Evolutionary conservation across 2,113 vertebrate species (phyloP), one percentile per base, ranked within the genome.

Genomic region (Oncorhynchus keta): DNA sequence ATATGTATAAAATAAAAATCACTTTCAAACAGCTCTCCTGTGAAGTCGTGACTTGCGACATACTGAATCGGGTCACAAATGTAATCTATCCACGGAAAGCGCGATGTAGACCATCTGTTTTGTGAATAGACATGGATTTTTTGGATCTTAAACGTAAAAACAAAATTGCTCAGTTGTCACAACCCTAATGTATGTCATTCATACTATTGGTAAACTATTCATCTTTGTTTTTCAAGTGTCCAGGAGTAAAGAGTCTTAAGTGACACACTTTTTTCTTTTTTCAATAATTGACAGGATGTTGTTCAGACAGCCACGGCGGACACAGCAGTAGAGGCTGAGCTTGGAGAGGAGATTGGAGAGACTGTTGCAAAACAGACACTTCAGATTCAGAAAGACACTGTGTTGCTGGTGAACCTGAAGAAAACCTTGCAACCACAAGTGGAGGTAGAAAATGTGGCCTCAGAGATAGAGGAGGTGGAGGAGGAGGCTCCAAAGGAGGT

Each of bases 381-480:
- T 24, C 14, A 35, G n/a, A 68, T 20, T 49, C 65, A 76, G 77
- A 4, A 75, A 79, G 61, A 57, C 49, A 74, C 57, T 20, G 62
- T 68, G 28, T 22, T 26, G 68, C 48, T 73, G 70, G 49, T 30
- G 20, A 64, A 77, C 1, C 26, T 76, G 14, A 45, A 30, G 61
- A 45, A 77, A 67, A 30, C 48, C 9, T 20, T 68, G 66, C 79
- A 51, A 79, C 13, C 72, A 76, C 28, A 22, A 6, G 76, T 82
- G 18, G 69, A 76, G 3, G 79, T 80, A 24, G 80, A 88, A 64
- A 87, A 88, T 64, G 78, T 85, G 76, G 77, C 83, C 11, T 82
- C 81, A 72, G 76, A 2, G 20, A 45, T 72, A 8, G 67, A 51
- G 14, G 14, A 62, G 45, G 76, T 66, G 64, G 64, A 66, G 26